Evolutionary conservation across 2,797 vertebrate species (phyloP).

Genomic region (Gambelia wislizenii): DNA sequence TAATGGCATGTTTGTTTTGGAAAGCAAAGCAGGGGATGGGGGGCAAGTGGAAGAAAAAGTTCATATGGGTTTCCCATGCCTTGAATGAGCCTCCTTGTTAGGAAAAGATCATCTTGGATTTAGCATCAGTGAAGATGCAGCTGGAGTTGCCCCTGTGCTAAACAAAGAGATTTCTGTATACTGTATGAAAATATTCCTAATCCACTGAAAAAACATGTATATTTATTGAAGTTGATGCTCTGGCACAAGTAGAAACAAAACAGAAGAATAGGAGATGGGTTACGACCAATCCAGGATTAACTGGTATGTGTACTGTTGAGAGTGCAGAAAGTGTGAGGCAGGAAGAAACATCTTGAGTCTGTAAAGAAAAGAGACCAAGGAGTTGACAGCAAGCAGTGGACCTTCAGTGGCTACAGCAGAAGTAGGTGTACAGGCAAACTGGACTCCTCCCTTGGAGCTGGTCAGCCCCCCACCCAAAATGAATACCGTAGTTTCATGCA

Average conservation of each 20-base stretch:
- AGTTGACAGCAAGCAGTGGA: background rate
- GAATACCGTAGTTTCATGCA: background rate
- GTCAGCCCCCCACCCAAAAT: background rate
- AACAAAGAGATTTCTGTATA: background rate
- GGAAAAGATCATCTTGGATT: constrained; percentile 3
- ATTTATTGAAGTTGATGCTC: background rate
- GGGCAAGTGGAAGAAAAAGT: background rate
- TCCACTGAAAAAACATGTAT: background rate
- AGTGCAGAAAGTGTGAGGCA: background rate
- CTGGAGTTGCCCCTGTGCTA: background rate
- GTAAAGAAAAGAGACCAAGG: background rate
- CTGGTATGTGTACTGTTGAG: background rate
- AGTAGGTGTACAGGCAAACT: too few species aligned
- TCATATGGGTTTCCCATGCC: background rate
- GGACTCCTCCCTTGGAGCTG: too few species aligned
- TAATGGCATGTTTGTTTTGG: constrained; percentile 27
- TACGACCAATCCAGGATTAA: background rate
- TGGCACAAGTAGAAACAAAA: constrained; percentile 10
- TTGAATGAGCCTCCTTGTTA: background rate
- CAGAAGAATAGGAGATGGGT: background rate
- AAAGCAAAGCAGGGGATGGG: background rate
- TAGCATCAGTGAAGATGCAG: background rate
- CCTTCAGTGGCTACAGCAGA: background rate
- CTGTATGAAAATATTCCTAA: background rate
- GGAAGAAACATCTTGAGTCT: background rate